Conservation (phyloP, 2,888 invertebrate species). For the Agrotis exclamationis region DNA sequence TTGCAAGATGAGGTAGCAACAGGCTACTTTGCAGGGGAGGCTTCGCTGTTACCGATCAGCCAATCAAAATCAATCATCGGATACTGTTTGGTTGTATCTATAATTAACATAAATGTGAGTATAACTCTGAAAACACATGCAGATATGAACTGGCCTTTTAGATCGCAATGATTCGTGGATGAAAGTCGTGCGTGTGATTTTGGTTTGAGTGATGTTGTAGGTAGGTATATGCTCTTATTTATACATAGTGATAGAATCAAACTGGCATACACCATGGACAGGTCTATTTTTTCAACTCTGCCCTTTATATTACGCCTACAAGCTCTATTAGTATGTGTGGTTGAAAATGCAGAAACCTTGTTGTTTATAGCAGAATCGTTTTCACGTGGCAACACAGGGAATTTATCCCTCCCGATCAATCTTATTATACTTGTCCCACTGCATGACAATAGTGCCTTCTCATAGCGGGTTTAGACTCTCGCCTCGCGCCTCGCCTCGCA, state of each 20-base stretch:
- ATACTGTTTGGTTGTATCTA: conserved; percentile 91
- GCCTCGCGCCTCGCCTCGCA: too few species aligned
- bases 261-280: conserved; percentile 42
- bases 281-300: conserved; percentile 15
- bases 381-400: too few species aligned
- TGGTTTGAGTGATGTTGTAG: conserved; percentile 53
- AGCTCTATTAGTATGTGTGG: conserved; percentile 46
- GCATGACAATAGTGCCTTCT: too few species aligned
- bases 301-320: conserved; percentile 29
- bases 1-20: conserved; percentile 80
- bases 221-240: conserved; percentile 47
- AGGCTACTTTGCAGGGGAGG: conserved; percentile 83
- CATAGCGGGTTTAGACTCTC: too few species aligned
- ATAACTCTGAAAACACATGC: conserved; percentile 72
- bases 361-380: background rate
- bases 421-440: too few species aligned
- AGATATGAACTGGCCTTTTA: conserved; percentile 57
- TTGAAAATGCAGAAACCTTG: conserved; percentile 36
- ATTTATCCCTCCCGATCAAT: too few species aligned
- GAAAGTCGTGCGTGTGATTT: conserved; percentile 56
- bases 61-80: conserved; percentile 91
- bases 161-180: conserved; percentile 55
- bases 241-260: conserved; percentile 39
- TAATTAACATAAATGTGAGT: conserved; percentile 88
- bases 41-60: conserved; percentile 89